Evolutionary conservation across 2,797 vertebrate species (phyloP).

Genomic region (Vireo griseus): DNA sequence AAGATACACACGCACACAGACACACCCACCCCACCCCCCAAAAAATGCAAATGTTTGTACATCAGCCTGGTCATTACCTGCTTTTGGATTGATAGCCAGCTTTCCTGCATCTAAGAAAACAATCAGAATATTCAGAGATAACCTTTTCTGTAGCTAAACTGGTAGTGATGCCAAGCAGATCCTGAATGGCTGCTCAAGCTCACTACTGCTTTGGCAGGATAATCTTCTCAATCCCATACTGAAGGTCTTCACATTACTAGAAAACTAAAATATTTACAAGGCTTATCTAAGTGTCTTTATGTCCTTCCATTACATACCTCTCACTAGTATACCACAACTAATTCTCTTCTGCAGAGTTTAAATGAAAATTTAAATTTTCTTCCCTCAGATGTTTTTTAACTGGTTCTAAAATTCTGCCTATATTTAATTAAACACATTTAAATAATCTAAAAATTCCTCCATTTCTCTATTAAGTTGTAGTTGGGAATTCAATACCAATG

Average conservation of each 20-base stretch:
- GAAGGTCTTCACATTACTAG: not conserved
- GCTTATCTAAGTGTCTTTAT: not conserved
- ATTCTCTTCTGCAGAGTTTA: not conserved
- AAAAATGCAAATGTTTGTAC: not conserved
- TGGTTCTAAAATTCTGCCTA: not conserved
- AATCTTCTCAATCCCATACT: not conserved
- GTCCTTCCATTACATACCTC: not conserved
- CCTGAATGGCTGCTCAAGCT: not conserved
- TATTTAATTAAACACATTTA: not conserved
- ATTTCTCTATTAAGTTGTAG: not conserved
- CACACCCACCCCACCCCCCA: rapidly evolving
- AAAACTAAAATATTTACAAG: not conserved
- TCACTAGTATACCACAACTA: not conserved
- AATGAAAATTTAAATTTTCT: not conserved
- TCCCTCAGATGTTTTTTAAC: not conserved
- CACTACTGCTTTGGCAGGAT: not conserved
- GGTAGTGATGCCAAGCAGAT: not conserved
- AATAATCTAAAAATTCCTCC: not conserved
- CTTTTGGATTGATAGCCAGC: not conserved
- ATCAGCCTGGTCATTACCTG: not conserved
- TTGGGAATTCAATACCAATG: not conserved
- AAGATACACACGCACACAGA: not conserved
- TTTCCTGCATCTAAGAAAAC: not conserved
- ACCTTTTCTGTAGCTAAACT: not conserved
- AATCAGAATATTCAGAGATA: not conserved